Base-by-base conservation (phyloP, 1,140 invertebrate genomes). In the Dendrolimus punctatus region DNA sequence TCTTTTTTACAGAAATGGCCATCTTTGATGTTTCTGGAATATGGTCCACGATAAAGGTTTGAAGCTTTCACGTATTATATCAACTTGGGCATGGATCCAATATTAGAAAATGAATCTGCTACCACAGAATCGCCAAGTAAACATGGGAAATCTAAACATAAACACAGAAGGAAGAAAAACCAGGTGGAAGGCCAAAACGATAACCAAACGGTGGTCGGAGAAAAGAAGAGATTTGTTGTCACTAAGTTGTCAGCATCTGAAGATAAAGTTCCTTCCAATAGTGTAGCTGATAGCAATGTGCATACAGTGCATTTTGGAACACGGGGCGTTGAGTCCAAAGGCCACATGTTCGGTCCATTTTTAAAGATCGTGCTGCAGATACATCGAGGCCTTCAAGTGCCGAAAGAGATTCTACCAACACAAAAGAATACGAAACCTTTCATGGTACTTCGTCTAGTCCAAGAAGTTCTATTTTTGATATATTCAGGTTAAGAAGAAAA, bases 381-480 rank as follows among this genome's bases (percentile, higher is more conserved):
- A 58, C 69, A 39, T 68, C 76, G 8, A 71, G 82, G 47, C 66
- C 83, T 9, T 80, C 80, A 8, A 86, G 83, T 62, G 64, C 75
- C 50, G 83, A 86, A 44, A 72, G 83, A 57, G 80, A 83, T 58
- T 52, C 73, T 10, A 46, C 39, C 10, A 64, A 56, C 53, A 73
- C 67, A 48, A 86, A 84, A 63, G 80, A 81, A 64, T 86, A 86
- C 63, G 83, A 86, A 73, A 86, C 83, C 37, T 86, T 85, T 71
- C 83, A 86, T 51, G 83, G 83, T 55, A 86, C 83, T 9, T 84
- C 83, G 40, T 80, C 83, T 68, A 86, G 77, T 76, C 83, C 83
- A 66, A 69, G 80, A 60, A 85, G 79, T 60, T 86, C 81, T 61
- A 84, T 86, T 71, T 86, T 86, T 73, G 83, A 86, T 76, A 86